These are phyloP conservation scores for Megaustenia siamemsis DNA, from an alignment of 2,888 invertebrate genomes.

Conservation along the genomic window DNA sequence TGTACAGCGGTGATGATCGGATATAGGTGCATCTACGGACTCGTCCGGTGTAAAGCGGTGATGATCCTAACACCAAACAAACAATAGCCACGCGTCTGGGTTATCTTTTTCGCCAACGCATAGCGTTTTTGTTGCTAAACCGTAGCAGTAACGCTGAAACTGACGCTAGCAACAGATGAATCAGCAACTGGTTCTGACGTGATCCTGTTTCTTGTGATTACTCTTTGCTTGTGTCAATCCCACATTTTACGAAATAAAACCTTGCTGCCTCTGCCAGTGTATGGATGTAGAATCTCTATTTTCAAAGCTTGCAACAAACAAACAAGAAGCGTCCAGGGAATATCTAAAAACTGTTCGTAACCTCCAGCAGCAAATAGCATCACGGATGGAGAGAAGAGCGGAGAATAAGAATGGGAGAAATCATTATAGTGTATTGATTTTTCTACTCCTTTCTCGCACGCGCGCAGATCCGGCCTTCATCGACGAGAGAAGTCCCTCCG, in stretches of 20 bases:
- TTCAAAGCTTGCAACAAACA: neutral
- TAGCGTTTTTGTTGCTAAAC: no score
- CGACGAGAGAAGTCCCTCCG: neutral
- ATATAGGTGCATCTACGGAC: no score
- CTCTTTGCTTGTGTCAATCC: no score
- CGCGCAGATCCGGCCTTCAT: neutral
- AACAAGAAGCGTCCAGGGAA: neutral
- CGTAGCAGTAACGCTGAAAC: no score
- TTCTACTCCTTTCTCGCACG: conserved; percentile 15
- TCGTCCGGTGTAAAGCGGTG: no score
- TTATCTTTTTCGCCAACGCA: no score
- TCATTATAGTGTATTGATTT: conserved; percentile 35
- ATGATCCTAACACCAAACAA: no score
- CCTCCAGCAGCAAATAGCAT: conserved; percentile 3
- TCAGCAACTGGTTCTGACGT: no score
- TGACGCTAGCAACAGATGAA: no score
- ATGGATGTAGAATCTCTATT: neutral
- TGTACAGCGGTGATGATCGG: no score
- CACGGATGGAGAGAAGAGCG: neutral
- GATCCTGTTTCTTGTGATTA: no score
- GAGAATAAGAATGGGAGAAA: neutral
- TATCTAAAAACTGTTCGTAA: neutral
- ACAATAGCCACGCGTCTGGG: no score
- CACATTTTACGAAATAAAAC: neutral
- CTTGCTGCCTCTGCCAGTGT: neutral